A percentile compares a stretch with the other conserved stretches of the same genome.
Evolutionary conservation across 2,113 vertebrate genomes (phyloP).

Genomic region (Panurus biarmicus): DNA sequence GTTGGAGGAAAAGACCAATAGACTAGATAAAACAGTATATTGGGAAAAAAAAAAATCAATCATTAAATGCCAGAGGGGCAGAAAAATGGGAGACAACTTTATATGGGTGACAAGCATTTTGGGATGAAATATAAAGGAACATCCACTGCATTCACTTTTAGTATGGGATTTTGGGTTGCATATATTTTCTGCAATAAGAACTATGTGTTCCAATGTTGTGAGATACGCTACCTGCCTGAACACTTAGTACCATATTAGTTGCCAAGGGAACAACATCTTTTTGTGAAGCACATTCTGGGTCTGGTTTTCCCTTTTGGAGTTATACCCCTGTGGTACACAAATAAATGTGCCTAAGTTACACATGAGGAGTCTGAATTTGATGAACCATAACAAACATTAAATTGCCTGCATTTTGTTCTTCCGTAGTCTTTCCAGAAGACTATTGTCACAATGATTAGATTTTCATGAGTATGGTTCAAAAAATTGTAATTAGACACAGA

Average conservation of each 20-base stretch:
- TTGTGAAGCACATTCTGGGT: not conserved
- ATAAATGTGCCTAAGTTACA: constrained; percentile 52
- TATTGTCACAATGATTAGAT: constrained; percentile 46
- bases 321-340: constrained; percentile 15
- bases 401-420: constrained; percentile 47
- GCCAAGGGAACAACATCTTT: constrained; percentile 48
- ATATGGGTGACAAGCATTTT: not conserved
- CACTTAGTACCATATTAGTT: constrained; percentile 56
- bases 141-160: not conserved
- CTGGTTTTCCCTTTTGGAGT: constrained; percentile 27
- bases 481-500: constrained; percentile 54
- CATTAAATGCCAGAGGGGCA: not conserved
- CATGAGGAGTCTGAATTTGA: constrained; percentile 45
- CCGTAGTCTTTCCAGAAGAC: constrained; percentile 20
- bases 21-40: not conserved
- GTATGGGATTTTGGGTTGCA: not conserved
- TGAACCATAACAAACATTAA: constrained; percentile 41
- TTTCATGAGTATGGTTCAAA: constrained; percentile 35
- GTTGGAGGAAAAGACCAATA: not conserved
- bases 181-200: constrained; percentile 1
- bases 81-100: not conserved
- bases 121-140: not conserved
- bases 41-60: not conserved
- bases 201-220: not conserved
- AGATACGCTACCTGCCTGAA: constrained; percentile 26